A percentile compares a stretch with the other conserved stretches of the same genome.
Evolutionary conservation across 2,888 invertebrate genomes (phyloP).

Genomic region (Gymnocheta viridis): DNA sequence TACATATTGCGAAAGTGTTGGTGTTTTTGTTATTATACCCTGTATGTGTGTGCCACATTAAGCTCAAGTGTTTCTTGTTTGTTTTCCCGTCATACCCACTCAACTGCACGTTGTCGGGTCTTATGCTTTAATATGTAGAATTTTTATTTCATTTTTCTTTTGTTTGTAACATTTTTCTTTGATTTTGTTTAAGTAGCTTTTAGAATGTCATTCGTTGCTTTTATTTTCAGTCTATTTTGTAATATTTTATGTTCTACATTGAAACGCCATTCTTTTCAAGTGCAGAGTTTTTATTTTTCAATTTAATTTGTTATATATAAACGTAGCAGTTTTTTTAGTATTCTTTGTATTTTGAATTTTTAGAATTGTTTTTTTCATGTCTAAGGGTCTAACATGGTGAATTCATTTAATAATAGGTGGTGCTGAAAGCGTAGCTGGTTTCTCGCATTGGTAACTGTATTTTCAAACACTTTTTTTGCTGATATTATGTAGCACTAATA

Average conservation of each 20-base stretch:
- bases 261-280: background rate
- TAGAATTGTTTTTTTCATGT: background rate
- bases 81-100: conserved; percentile 15
- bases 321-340: background rate
- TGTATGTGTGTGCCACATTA: conserved; percentile 32
- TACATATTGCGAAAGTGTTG: conserved; percentile 25
- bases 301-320: background rate
- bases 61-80: conserved; percentile 25
- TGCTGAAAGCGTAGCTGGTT: background rate
- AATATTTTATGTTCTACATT: background rate
- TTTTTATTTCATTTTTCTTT: conserved; percentile 4
- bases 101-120: conserved; percentile 15
- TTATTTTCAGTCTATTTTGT: background rate
- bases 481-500: no score
- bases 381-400: background rate
- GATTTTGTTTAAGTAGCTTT: background rate
- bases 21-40: conserved; percentile 4
- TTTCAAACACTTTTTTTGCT: no score
- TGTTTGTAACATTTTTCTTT: background rate
- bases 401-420: no score
- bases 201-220: background rate
- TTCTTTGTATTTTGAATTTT: background rate
- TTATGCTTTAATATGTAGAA: conserved; percentile 9
- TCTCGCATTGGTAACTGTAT: no score
- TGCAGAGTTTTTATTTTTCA: background rate